phyloP scores from a whole-genome alignment of 2,797 vertebrate genomes.

The Diceros bicornis region DNA sequence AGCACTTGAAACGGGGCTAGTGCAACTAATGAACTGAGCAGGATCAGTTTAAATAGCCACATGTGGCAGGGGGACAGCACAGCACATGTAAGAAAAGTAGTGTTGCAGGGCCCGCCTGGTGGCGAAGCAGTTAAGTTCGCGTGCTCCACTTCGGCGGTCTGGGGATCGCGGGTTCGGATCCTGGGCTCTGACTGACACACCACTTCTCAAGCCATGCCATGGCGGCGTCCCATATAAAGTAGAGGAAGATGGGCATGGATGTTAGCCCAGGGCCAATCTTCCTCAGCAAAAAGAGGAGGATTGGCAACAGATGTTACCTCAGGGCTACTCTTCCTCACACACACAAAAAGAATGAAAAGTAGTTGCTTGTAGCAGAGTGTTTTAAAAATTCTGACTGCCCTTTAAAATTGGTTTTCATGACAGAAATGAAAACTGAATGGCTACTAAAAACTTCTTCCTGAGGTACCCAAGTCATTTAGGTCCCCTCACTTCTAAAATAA shows the following conservation, averaged over 20 bases:
- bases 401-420: conserved; percentile 48
- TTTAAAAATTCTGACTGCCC: conserved; percentile 42
- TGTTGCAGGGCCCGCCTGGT: no score
- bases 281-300: no score
- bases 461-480: not conserved
- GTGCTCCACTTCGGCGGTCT: no score
- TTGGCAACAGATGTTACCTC: no score
- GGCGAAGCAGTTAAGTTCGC: no score
- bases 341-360: not conserved
- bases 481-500: conserved; percentile 39
- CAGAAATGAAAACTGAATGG: conserved; percentile 6
- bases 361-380: conserved; percentile 37
- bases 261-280: no score
- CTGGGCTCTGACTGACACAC: no score
- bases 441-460: conserved; percentile 49
- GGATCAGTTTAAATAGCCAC: conserved; percentile 36
- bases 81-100: not conserved
- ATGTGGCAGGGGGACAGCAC: not conserved
- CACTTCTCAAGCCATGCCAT: no score
- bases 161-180: no score
- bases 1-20: not conserved
- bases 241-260: no score
- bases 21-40: not conserved
- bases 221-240: no score
- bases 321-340: no score